phyloP scores from a whole-genome alignment of 2,797 vertebrate genomes.

The Chelon labrosus region DNA sequence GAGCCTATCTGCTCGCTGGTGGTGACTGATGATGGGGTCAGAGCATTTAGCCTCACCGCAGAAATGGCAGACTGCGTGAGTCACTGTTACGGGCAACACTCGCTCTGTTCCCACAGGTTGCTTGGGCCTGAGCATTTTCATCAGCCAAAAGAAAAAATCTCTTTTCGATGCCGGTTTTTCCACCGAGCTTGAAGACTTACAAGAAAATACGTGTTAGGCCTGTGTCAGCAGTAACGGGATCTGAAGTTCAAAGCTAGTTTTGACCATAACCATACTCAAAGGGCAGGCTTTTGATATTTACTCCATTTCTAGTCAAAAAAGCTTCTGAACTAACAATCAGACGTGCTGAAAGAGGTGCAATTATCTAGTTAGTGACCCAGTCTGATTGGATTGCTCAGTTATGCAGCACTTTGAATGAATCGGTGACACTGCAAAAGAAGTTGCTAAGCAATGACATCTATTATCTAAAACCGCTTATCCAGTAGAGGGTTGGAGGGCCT shows the following conservation, averaged over 20 bases:
- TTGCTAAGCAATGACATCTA: background rate
- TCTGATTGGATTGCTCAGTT: background rate
- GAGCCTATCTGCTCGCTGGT: constrained; percentile 66
- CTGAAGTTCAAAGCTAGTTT: background rate
- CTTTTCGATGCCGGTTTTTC: background rate
- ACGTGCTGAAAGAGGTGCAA: background rate
- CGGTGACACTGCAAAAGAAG: background rate
- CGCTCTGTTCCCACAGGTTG: constrained; percentile 60
- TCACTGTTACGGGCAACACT: constrained; percentile 63
- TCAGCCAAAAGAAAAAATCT: constrained; percentile 5
- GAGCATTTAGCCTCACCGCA: constrained; percentile 69
- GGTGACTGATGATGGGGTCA: constrained; percentile 79
- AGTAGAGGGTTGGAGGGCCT: too few species aligned
- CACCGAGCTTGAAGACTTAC: background rate
- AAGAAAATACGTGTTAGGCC: background rate
- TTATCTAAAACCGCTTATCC: too few species aligned
- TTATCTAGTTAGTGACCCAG: background rate
- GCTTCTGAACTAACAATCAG: background rate
- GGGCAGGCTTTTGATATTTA: too few species aligned
- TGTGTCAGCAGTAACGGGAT: background rate
- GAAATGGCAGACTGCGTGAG: constrained; percentile 63
- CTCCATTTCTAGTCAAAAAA: background rate
- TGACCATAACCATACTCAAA: too few species aligned
- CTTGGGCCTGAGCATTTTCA: background rate
- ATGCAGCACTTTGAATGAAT: background rate